phyloP scores from a whole-genome alignment of 2,888 invertebrate genomes.

The Geophilus truncorum region DNA sequence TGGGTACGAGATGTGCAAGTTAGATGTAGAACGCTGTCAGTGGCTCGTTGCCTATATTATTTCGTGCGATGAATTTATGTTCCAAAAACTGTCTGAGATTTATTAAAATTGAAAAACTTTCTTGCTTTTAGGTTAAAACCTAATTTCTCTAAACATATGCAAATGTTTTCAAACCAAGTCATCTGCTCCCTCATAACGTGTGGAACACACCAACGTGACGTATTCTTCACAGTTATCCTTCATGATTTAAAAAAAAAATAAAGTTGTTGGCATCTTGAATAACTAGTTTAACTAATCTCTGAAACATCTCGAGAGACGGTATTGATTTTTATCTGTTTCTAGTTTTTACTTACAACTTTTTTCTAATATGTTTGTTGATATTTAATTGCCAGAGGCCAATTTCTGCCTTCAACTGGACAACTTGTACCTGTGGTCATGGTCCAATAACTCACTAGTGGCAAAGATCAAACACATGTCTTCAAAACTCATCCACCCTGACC shows the following conservation, averaged over 20 bases:
- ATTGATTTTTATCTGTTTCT: not conserved
- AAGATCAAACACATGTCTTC: not conserved
- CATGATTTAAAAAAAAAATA: too few species aligned
- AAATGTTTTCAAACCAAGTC: not conserved
- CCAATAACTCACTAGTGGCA: not conserved
- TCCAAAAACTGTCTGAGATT: not conserved
- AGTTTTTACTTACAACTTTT: not conserved
- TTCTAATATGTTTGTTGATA: too few species aligned
- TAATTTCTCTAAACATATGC: not conserved
- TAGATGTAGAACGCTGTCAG: not conserved
- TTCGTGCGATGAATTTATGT: constrained; percentile 1
- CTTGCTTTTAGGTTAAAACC: not conserved
- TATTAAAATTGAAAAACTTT: not conserved
- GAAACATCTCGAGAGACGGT: not conserved
- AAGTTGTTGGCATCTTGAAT: not conserved
- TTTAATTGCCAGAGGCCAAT: not conserved
- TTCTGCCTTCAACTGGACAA: not conserved
- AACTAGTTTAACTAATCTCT: not conserved
- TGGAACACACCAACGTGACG: not conserved
- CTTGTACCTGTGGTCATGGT: not conserved
- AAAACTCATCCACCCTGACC: constrained; percentile 1
- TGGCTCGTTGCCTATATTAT: not conserved
- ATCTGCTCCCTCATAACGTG: not conserved
- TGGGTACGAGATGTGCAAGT: not conserved
- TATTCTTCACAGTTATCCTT: not conserved